Evolutionary conservation across 2,888 invertebrate species (phyloP), one percentile per base, ranked within the genome.

Genomic region (Drosophila antonietae): DNA sequence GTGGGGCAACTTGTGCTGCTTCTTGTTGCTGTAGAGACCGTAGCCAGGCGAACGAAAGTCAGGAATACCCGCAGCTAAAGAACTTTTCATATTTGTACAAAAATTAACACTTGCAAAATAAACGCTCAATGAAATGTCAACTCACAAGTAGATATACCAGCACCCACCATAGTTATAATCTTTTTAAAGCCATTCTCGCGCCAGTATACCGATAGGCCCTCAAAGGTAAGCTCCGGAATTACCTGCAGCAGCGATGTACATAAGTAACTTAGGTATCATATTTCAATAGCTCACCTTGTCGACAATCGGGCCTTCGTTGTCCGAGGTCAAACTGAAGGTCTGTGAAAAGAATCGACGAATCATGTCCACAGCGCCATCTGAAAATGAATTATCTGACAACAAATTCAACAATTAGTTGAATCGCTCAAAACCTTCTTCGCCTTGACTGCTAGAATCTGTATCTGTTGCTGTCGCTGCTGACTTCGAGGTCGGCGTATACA

Each of bases 131-230:
- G 4, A 20, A 65, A 63, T 37, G 31, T 65, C 37, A 66, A 94
- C 95, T 95, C 94, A 98, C 98, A 96, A 52, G 99, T 99, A 2
- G 98, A 98, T 90, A 99, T 98, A 58, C 99, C 99, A 81, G 99
- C 99, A 71, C 99, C 99, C 69, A 98, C 96, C 95, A 99, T 95
- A 1, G 98, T 98, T 64, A 99, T 96, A 64, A 99, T 95, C 85
- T 97, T 97, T 91, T 95, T 95, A 90, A 97, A 97, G 75, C 95
- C 95, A 39, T 95, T 95, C 68, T 94, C 94, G 81, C 96, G 95
- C 77, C 98, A 97, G 93, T 96, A 97, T 61, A 96, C 94, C 0
- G 95, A 95, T 59, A 98, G 93, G 1, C 97, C 97, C 81, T 97
- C 96, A 73, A 98, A 93, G 59, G 94, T 95, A 43, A 96, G 93